Base-by-base conservation (phyloP, 1,140 invertebrate genomes). In the Hypsibius dujardini region DNA sequence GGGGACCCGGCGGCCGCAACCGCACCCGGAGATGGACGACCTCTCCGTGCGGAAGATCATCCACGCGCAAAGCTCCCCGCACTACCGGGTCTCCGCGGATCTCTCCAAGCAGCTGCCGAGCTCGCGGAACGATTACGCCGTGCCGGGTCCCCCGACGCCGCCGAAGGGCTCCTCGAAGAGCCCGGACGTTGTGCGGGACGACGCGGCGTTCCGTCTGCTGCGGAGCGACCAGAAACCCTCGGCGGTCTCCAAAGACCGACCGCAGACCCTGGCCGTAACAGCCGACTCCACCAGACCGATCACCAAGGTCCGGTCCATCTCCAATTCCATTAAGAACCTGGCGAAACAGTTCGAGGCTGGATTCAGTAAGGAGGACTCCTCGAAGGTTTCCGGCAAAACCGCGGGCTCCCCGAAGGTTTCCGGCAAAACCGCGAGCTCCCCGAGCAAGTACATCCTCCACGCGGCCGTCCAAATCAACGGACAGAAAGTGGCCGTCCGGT, bases 101-200 rank as follows among this genome's bases (percentile, higher is more conserved):
- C 12, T 67, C 12, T 67, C 62, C 12, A 67, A 67, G 42, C 62
- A 67, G 62, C 42, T 67, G 12, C 62, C 62, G 12, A 67, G 62
- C 62, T 67, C 42, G 7, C 62, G 62, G 62, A 67, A 67, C 45
- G 62, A 67, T 42, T 67, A 67, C 42, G 62, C 62, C 42, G 45
- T 7, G 12, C 12, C 42, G 3, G 12, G 45, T 15, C 12, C 12
- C 12, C 12, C 12, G 7, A 3, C 42, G 42, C 7, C 42, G 3
- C 12, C 12, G 12, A 42, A 42, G 12, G 45, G 45, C 12, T 7
- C 12, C 3, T 67, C 62, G 12, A 12, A 45, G 62, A 45, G 45
- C 12, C 62, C 62, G 12, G 62, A 67, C 42, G 42, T 45, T 12
- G 62, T 67, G 12, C 12, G 42, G 42, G 62, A 67, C 45, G 62